These are phyloP conservation scores for Tarsius wallacei DNA, from an alignment of 2,797 vertebrate genomes.

Conservation along the genomic window DNA sequence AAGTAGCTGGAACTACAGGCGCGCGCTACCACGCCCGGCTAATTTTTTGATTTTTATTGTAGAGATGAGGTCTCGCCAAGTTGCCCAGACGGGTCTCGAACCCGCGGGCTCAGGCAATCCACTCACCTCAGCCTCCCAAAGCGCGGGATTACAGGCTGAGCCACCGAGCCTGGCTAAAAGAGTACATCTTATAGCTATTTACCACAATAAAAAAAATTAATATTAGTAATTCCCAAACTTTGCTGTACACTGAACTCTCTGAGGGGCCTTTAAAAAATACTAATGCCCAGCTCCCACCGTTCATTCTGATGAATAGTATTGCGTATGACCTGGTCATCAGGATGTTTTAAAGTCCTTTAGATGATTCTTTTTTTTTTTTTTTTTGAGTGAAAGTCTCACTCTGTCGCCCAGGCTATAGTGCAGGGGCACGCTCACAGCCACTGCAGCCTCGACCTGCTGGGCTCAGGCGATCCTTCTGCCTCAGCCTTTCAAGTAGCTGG, in stretches of 20 bases:
- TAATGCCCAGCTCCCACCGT: not conserved
- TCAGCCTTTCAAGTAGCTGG: not conserved
- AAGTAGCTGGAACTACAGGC: too few relatives aligned
- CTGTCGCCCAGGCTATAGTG: not conserved
- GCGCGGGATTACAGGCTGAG: too few relatives aligned
- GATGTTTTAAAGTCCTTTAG: not conserved
- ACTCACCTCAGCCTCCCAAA: too few relatives aligned
- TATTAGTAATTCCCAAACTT: not conserved
- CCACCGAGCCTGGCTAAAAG: too few relatives aligned
- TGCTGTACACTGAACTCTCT: not conserved
- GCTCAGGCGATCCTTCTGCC: not conserved
- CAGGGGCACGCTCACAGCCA: not conserved
- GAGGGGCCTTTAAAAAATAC: too few relatives aligned
- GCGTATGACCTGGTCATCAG: not conserved
- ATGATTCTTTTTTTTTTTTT: not conserved
- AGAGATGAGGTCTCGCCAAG: too few relatives aligned
- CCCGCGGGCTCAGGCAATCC: too few relatives aligned
- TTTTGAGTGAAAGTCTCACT: not conserved
- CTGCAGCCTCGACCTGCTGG: not conserved
- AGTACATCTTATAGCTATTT: not conserved
- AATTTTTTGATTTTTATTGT: too few relatives aligned
- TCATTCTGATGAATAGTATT: not conserved
- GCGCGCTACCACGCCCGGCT: too few relatives aligned
- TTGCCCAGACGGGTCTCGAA: too few relatives aligned
- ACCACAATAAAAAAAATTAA: not conserved